Evolutionary conservation across 2,888 invertebrate genomes (phyloP).

Genomic region (Creontiades dilutus): DNA sequence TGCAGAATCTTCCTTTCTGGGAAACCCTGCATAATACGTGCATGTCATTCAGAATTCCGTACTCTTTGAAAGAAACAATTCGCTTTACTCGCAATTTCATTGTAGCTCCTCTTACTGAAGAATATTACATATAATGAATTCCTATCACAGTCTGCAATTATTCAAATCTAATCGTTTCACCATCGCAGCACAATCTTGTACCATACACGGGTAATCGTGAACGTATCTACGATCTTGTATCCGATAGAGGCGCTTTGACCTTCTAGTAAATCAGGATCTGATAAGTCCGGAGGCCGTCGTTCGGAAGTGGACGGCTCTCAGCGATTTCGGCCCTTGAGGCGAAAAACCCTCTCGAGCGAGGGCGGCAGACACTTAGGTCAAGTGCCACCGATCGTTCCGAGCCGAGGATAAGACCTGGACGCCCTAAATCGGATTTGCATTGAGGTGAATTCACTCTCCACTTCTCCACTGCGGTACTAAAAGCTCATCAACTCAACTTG

Average conservation of each 20-base stretch:
- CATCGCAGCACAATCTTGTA: too few relatives aligned
- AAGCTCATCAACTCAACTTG: not conserved
- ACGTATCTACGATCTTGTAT: too few relatives aligned
- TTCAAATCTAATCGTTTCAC: too few relatives aligned
- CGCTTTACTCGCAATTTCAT: too few relatives aligned
- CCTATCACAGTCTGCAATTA: too few relatives aligned
- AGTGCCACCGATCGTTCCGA: slow-evolving; percentile 7
- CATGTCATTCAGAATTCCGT: too few relatives aligned
- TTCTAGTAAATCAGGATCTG: slow-evolving; percentile 12
- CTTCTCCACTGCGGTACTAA: not conserved
- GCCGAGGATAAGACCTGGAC: not conserved
- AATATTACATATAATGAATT: too few relatives aligned
- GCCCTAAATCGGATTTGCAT: slow-evolving; percentile 25
- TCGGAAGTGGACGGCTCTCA: not conserved
- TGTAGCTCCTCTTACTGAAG: too few relatives aligned
- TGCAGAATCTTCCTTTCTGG: too few relatives aligned
- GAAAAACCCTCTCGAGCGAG: slow-evolving; percentile 54
- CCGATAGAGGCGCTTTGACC: not conserved
- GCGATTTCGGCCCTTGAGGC: slow-evolving; percentile 41
- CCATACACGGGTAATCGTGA: too few relatives aligned
- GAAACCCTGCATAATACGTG: too few relatives aligned
- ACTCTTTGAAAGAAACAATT: too few relatives aligned
- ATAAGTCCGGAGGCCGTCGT: slow-evolving; percentile 18
- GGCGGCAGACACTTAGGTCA: slow-evolving; percentile 53
- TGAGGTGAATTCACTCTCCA: not conserved